Evolutionary conservation across 2,113 vertebrate genomes (phyloP), one percentile per base, ranked within the genome.

Genomic region (Cepphus grylle): DNA sequence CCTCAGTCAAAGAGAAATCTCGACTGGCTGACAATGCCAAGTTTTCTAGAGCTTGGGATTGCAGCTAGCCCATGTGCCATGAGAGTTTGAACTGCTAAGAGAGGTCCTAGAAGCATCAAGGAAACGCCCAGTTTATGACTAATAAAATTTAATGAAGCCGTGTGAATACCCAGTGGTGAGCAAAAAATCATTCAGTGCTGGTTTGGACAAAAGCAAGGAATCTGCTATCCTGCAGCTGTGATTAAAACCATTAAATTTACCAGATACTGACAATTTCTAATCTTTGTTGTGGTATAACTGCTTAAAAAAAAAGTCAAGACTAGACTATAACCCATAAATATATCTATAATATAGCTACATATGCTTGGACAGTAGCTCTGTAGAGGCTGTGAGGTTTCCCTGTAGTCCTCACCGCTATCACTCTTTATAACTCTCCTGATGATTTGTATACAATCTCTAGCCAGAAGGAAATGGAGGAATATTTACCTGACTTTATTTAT

Each of bases 401-500:
- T 49, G 2, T 70, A 45, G 70, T 30, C 50, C 29, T 92, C 17
- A 19, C 40, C 34, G 9, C 52, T 78, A 8, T 38, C 7, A 2
- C 20, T 77, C 66, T 82, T 27, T 47, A 22, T 65, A 82, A 38
- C 45, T 88, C 34, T 86, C 49, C 18, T 19, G 71, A 45, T 86
- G 62, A 81, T 90, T 88, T 93, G n/a, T 90, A 8, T 30, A 8
- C 42, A 19, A 69, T 23, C 45, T 71, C 25, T 34, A 67, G 82
- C 78, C 96, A 86, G 94, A 55, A 52, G 82, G 50, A 95, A 83
- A 78, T 59, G 65, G 76, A 93, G 69, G 50, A 86, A 22, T 93
- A 83, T 93, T 93, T 95, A 80, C 91, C 53, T 80, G 74, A 30
- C 58, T 72, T 65, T 49, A 61, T 95, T 94, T 93, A 87, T 90